Percentiles rank a stretch among this genome's conserved stretches.
Conservation (phyloP, 2,888 invertebrate genomes). For the Deroplatys truncata region DNA sequence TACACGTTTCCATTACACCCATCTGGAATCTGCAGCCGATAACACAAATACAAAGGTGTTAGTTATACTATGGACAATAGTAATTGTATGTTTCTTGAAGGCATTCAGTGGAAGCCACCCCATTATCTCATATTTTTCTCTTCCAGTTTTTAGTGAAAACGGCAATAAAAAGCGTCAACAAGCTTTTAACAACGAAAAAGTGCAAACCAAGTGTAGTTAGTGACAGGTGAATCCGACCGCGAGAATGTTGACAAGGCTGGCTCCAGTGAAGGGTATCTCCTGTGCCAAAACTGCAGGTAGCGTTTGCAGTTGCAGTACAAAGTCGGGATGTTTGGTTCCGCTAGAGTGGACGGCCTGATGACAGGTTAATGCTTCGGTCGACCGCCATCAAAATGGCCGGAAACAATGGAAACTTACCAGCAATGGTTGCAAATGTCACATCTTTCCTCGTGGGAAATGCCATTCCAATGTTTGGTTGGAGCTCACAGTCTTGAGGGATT, state of each 20-base stretch:
- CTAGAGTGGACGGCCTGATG: constrained; percentile 8
- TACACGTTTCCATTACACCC: too few species aligned
- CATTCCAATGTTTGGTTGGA: neutral
- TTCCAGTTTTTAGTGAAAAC: too few species aligned
- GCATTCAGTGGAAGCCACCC: too few species aligned
- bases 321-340: constrained; percentile 7
- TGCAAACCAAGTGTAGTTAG: neutral
- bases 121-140: too few species aligned
- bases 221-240: neutral
- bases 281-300: neutral
- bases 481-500: too few species aligned
- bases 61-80: too few species aligned
- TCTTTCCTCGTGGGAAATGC: neutral
- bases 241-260: neutral
- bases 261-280: neutral
- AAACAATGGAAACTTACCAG: constrained; percentile 3
- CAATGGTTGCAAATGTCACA: neutral
- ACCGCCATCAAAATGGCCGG: neutral
- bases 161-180: neutral
- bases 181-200: neutral
- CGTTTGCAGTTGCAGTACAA: neutral
- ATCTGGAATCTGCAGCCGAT: too few species aligned
- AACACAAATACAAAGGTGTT: too few species aligned
- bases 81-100: too few species aligned
- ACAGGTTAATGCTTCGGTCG: constrained; percentile 1